A percentile compares a stretch with the other conserved stretches of the same genome.
phyloP scores from a whole-genome alignment of 2,113 vertebrate species.

The Oreochromis niloticus region DNA sequence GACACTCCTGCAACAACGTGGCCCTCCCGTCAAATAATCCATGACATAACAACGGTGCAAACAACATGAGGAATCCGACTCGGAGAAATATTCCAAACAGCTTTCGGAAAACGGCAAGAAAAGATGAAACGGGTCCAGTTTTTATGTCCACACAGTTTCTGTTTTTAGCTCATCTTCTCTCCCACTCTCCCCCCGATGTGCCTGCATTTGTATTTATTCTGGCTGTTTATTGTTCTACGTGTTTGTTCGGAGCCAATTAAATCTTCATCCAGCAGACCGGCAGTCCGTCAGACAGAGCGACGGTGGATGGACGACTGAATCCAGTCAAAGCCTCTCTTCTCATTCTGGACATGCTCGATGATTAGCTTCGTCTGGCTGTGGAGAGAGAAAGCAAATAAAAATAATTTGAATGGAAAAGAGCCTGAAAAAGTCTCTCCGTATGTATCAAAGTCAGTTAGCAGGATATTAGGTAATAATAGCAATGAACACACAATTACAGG shows the following conservation, averaged over 20 bases:
- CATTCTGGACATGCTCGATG: constrained; percentile 28
- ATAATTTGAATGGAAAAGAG: neutral
- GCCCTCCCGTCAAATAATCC: neutral
- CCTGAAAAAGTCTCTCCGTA: neutral
- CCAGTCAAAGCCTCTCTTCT: constrained; percentile 16
- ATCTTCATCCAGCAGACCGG: constrained; percentile 22
- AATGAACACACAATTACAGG: neutral
- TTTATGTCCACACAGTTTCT: constrained; percentile 1
- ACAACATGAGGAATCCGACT: neutral
- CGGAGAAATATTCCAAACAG: neutral
- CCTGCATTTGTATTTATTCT: constrained; percentile 22
- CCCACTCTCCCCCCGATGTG: neutral
- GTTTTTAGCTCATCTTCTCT: constrained; percentile 14
- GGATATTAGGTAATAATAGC: neutral
- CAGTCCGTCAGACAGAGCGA: constrained; percentile 12
- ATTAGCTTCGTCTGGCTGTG: constrained; percentile 15
- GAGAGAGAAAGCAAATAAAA: constrained; percentile 42
- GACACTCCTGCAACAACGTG: neutral
- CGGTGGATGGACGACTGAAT: constrained; percentile 12
- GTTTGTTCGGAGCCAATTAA: constrained; percentile 31
- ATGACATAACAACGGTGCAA: neutral
- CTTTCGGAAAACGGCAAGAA: neutral
- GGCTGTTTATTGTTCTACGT: constrained; percentile 16
- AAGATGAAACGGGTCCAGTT: neutral
- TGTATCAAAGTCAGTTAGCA: neutral